Base-by-base conservation (phyloP, 2,113 vertebrate genomes). In the Barnardius zonarius region DNA sequence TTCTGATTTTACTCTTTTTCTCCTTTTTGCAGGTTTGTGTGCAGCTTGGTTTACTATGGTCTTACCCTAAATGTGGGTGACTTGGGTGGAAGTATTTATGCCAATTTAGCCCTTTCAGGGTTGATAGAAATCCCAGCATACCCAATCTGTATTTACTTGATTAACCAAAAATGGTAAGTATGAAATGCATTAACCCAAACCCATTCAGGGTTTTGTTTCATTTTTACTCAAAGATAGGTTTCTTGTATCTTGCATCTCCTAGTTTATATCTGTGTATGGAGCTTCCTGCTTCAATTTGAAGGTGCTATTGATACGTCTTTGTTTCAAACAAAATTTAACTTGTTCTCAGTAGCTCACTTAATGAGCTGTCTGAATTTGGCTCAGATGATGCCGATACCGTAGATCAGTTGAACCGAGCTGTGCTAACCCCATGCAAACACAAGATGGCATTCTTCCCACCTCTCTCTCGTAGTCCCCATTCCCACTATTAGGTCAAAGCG, bases 1-100 rank as follows among this genome's bases (percentile, higher is more conserved):
- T 39, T 86, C 37, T 86, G 80, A 85, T 72, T 75, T 81, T 17
- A 43, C 17, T 81, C 25, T 64, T 63, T 84, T 59, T 90, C 22
- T 39, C 5, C 78, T 33, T 86, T 33, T 49, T 69, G 27, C 88
- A 98, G 98, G 98, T 98, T 98, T 68, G 98, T 98, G 70, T 98
- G 98, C 97, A 98, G 98, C 82, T 96, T 98, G 94, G 98, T 98
- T 80, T 98, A 98, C 86, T 98, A 98, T 1, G 98, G 98, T 68
- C 98, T 98, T 11, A 98, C 98, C 7, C 97, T 98, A 79, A 98
- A 98, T 37, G 97, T 97, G 13, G 98, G 98, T 30, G 98, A 98
- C 51, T 96, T 98, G 13, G 98, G 98, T 2, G 98, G 98, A 87
- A 98, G 77, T 67, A 96, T 98, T 94, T 98, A 98, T 96, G 97